These are phyloP conservation scores for Hymenochirus boettgeri DNA, from an alignment of 2,113 vertebrate genomes.

Conservation along the genomic window DNA sequence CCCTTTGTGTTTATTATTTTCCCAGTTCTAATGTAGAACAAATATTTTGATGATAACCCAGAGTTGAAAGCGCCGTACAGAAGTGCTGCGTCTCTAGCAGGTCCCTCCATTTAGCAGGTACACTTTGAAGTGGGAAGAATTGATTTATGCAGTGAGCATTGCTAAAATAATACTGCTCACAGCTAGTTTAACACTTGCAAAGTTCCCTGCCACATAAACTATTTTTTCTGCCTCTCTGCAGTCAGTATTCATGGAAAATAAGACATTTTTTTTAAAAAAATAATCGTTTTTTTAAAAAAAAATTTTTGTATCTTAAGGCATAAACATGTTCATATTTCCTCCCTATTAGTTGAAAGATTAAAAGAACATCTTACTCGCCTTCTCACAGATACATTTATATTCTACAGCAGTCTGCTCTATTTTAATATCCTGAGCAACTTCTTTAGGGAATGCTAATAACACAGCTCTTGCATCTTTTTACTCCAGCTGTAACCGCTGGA, in stretches of 20 bases:
- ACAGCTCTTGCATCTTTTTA: no score
- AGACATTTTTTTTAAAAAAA: no score
- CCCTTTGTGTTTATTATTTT: no score
- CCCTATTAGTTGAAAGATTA: constrained; percentile 24
- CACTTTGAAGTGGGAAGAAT: constrained; percentile 35
- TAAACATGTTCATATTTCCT: constrained; percentile 28
- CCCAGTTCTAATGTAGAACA: neutral
- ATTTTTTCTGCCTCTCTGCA: constrained; percentile 3
- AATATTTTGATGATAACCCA: neutral
- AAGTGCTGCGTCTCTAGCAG: constrained; percentile 5
- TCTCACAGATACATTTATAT: constrained; percentile 20
- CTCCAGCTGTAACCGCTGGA: no score
- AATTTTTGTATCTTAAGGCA: constrained; percentile 21
- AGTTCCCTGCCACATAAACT: neutral
- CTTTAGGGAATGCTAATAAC: no score
- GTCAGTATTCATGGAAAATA: constrained; percentile 18
- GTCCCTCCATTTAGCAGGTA: constrained; percentile 27
- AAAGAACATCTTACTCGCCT: constrained; percentile 20
- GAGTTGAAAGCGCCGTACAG: neutral
- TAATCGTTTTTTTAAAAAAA: neutral
- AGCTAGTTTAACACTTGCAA: constrained; percentile 27
- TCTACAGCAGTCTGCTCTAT: neutral
- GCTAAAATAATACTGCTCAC: constrained; percentile 29
- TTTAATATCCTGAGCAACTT: no score
- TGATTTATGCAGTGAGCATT: constrained; percentile 27